Percentiles rank a stretch among this genome's conserved stretches.
Evolutionary conservation across 1,140 invertebrate species (phyloP).

Genomic region (Euura saliciscinereae): DNA sequence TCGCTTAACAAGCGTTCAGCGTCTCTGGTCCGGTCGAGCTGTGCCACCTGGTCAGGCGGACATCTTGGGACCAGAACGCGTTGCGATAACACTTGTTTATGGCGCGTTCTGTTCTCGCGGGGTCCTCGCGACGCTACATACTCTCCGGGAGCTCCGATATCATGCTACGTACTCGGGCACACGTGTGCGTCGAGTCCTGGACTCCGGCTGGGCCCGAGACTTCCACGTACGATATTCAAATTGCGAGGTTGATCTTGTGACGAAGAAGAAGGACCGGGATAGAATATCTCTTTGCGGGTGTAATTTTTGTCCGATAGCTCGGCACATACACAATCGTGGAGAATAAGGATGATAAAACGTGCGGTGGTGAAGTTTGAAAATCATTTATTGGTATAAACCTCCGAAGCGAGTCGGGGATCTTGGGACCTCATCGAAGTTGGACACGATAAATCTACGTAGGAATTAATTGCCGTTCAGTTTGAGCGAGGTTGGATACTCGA

Average conservation of each 20-base stretch:
- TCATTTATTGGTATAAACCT: slow-evolving; percentile 32
- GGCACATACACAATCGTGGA: no score
- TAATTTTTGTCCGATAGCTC: no score
- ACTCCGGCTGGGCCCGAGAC: not conserved
- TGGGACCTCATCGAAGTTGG: slow-evolving; percentile 38
- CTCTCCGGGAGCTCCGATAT: not conserved
- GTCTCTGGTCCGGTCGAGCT: not conserved
- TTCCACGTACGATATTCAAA: slow-evolving; percentile 13
- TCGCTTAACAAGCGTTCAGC: not conserved
- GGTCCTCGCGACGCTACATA: not conserved
- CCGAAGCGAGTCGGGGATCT: slow-evolving; percentile 26
- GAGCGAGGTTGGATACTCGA: not conserved
- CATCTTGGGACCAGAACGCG: slow-evolving; percentile 27
- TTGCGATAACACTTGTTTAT: slow-evolving; percentile 44
- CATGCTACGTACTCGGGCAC: not conserved
- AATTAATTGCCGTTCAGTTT: slow-evolving; percentile 53
- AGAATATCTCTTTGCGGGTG: no score
- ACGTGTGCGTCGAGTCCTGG: not conserved
- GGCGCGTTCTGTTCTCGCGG: slow-evolving; percentile 23
- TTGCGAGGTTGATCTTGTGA: not conserved
- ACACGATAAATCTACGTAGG: slow-evolving; percentile 55
- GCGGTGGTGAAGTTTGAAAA: slow-evolving; percentile 13
- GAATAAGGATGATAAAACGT: not conserved
- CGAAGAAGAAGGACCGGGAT: no score
- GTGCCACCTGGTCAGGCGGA: not conserved